Evolutionary conservation across 2,113 vertebrate species (phyloP).

Genomic region (Trogon surrucura): DNA sequence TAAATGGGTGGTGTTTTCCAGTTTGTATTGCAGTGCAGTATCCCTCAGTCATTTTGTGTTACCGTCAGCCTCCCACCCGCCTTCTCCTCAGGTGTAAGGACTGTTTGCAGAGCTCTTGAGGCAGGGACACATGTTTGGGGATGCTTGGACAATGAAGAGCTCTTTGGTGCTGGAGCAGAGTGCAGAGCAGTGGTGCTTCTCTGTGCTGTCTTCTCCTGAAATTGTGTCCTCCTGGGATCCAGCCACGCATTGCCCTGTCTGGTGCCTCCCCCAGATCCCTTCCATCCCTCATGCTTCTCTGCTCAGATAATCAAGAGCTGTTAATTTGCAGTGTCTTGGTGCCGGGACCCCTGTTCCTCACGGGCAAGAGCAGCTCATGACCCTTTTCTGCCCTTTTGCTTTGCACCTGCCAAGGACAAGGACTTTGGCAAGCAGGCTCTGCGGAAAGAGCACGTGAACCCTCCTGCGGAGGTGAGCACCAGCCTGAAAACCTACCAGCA

Average conservation of each 20-base stretch:
- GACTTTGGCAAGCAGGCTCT: conserved; percentile 96
- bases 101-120: not conserved
- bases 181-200: not conserved
- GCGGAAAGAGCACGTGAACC: conserved; percentile 94
- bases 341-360: not conserved
- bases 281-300: not conserved
- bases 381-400: not conserved
- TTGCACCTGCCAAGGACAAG: conserved; percentile 83
- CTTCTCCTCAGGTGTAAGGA: not conserved
- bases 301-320: not conserved
- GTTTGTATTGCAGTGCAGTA: not conserved
- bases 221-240: not conserved
- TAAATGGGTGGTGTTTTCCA: not conserved
- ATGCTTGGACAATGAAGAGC: not conserved
- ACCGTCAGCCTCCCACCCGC: not conserved
- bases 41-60: not conserved
- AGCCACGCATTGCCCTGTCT: not conserved
- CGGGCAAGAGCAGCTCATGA: not conserved
- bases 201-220: not conserved
- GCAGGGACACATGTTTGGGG: rapidly evolving
- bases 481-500: conserved; percentile 99
- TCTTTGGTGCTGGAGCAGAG: not conserved
- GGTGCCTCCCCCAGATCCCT: not conserved
- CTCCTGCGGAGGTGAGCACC: conserved; percentile 94
- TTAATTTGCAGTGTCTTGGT: not conserved